A percentile compares a stretch with the other conserved stretches of the same genome.
phyloP scores from a whole-genome alignment of 1,140 invertebrate genomes.

The Drosophila eugracilis region DNA sequence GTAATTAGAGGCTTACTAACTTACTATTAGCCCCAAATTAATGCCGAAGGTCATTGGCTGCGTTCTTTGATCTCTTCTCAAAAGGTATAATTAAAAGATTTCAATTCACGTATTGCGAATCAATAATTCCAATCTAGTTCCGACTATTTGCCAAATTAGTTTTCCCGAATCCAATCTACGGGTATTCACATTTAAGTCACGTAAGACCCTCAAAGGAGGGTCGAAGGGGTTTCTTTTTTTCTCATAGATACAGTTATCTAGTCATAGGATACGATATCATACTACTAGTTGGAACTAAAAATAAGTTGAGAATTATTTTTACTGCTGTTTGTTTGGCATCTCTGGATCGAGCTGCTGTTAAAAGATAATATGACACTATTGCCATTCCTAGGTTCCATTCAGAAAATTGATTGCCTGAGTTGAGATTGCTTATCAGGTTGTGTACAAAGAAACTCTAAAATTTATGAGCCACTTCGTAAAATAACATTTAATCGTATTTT shows the following conservation, averaged over 20 bases:
- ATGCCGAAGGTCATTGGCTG: conserved; percentile 18
- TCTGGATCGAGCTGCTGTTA: conserved; percentile 17
- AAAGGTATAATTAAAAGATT: conserved; percentile 31
- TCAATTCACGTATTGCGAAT: conserved; percentile 40
- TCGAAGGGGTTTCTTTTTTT: too few relatives aligned
- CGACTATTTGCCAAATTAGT: conserved; percentile 26
- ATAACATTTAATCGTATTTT: conserved; percentile 7
- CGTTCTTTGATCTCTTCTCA: conserved; percentile 42
- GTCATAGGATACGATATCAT: conserved; percentile 6
- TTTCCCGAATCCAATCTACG: conserved; percentile 11
- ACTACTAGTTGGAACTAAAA: conserved; percentile 1
- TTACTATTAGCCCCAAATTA: conserved; percentile 19
- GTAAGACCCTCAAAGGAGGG: too few relatives aligned
- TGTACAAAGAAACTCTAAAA: neutral
- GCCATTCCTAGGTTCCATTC: conserved; percentile 22
- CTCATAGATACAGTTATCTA: conserved; percentile 15
- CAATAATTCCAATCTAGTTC: conserved; percentile 17
- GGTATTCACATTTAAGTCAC: conserved; percentile 36
- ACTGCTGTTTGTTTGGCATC: conserved; percentile 14
- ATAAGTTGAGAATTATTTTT: conserved; percentile 15
- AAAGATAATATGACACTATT: conserved; percentile 28
- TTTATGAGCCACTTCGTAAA: conserved; percentile 15
- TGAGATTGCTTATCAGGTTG: conserved; percentile 28
- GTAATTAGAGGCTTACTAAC: conserved; percentile 33
- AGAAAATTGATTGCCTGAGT: conserved; percentile 11